Percentiles rank a stretch among this genome's conserved stretches.
These are phyloP conservation scores for Colius striatus DNA, from an alignment of 2,113 vertebrate genomes.

Conservation along the genomic window DNA sequence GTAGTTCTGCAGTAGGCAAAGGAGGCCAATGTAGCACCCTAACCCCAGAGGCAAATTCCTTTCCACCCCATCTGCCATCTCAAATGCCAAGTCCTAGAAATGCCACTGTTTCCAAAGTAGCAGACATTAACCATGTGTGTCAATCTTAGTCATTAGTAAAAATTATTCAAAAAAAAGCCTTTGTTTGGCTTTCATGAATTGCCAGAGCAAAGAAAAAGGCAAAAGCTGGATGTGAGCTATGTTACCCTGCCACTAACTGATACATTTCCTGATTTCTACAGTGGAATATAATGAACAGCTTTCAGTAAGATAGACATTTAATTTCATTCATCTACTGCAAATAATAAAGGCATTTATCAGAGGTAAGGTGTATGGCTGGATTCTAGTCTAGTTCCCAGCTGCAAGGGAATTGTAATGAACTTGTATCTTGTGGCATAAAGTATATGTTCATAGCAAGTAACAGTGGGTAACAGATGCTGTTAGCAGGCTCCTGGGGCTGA, in stretches of 20 bases:
- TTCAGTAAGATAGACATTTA: neutral
- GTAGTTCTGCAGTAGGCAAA: constrained; percentile 12
- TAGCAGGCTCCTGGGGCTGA: neutral
- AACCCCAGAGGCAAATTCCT: constrained; percentile 59
- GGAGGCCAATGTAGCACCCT: neutral
- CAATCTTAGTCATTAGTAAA: constrained; percentile 38
- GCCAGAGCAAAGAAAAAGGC: neutral
- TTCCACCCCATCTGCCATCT: constrained; percentile 65
- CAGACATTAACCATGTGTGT: constrained; percentile 55
- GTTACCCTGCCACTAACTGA: neutral
- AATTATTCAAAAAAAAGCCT: neutral
- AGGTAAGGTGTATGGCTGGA: neutral
- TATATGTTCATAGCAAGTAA: neutral
- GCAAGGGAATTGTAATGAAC: neutral
- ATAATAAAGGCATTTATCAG: neutral
- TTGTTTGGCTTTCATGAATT: constrained; percentile 41
- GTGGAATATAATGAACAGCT: neutral
- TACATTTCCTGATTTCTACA: neutral
- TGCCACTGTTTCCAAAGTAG: constrained; percentile 57
- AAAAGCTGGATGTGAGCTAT: neutral
- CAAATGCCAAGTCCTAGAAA: constrained; percentile 62
- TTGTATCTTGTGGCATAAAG: neutral
- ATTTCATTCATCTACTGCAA: neutral
- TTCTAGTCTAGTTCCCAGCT: neutral
- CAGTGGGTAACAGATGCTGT: neutral